Percentiles rank a stretch among this genome's conserved stretches.
phyloP scores from a whole-genome alignment of 1,140 invertebrate species.

The Eriocheir sinensis region DNA sequence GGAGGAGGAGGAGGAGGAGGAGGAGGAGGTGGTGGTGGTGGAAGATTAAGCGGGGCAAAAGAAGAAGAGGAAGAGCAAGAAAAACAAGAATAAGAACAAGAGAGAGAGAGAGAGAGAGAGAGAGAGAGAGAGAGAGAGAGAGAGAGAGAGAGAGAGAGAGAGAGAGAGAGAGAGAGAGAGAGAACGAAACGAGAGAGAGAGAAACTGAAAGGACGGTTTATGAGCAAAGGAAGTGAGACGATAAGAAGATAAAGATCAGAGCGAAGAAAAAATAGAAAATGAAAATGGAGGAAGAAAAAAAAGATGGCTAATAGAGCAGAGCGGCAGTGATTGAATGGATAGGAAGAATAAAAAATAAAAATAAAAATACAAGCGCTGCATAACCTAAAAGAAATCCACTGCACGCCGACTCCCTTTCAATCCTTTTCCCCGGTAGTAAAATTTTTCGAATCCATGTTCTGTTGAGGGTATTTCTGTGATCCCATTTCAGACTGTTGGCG shows the following conservation, averaged over 20 bases:
- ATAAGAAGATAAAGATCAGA: not conserved
- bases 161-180: no score
- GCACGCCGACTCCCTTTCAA: no score
- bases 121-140: not conserved
- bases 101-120: slow-evolving; percentile 22
- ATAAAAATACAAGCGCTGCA: not conserved
- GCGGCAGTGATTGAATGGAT: not conserved
- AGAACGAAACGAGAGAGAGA: not conserved
- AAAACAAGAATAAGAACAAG: not conserved
- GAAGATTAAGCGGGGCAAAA: not conserved
- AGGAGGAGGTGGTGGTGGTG: not conserved
- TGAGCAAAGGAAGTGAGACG: not conserved
- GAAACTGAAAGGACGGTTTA: not conserved
- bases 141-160: not conserved
- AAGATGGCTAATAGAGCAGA: no score
- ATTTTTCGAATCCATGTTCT: not conserved
- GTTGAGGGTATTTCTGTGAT: no score
- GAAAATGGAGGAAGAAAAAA: not conserved
- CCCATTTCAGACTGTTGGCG: no score
- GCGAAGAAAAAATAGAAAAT: not conserved
- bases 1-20: not conserved
- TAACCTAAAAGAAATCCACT: no score
- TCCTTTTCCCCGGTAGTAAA: not conserved
- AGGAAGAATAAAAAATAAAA: not conserved
- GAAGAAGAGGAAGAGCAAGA: not conserved